phyloP scores from a whole-genome alignment of 2,797 vertebrate species.

The Peromyscus nudipes region DNA sequence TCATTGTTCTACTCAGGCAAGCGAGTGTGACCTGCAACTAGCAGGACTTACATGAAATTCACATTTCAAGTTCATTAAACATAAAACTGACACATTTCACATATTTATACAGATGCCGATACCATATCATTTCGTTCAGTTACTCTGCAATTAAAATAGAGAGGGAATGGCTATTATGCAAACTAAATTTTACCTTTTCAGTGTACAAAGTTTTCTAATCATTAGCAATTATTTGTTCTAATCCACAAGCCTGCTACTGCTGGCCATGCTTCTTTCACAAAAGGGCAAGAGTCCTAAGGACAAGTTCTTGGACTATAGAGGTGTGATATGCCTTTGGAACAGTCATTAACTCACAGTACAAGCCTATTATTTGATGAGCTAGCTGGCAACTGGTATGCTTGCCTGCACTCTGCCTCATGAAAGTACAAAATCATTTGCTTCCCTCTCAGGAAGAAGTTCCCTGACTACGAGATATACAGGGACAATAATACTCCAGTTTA shows the following conservation, averaged over 20 bases:
- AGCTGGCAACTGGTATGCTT: background rate
- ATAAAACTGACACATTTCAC: constrained; percentile 46
- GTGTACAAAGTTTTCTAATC: constrained; percentile 32
- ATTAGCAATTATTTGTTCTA: constrained; percentile 40
- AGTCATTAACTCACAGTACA: background rate
- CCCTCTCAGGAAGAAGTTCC: background rate
- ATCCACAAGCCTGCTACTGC: constrained; percentile 36
- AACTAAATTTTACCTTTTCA: constrained; percentile 54
- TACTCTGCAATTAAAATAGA: constrained; percentile 58
- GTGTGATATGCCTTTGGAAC: constrained; percentile 1
- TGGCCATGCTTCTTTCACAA: background rate
- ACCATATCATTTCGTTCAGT: constrained; percentile 53
- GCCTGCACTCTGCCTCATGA: background rate
- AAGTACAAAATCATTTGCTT: background rate
- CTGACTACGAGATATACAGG: background rate
- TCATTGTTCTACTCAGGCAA: constrained; percentile 42
- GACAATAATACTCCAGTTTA: background rate
- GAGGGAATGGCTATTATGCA: background rate
- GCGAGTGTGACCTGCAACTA: background rate
- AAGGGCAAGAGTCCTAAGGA: constrained; percentile 39
- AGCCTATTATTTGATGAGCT: background rate
- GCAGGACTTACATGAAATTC: constrained; percentile 21
- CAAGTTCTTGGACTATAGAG: background rate
- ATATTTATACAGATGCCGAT: constrained; percentile 26
- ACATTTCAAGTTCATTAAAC: constrained; percentile 63